These are phyloP conservation scores for Leptodactylus fallax DNA, from an alignment of 2,797 vertebrate species.

Conservation along the genomic window DNA sequence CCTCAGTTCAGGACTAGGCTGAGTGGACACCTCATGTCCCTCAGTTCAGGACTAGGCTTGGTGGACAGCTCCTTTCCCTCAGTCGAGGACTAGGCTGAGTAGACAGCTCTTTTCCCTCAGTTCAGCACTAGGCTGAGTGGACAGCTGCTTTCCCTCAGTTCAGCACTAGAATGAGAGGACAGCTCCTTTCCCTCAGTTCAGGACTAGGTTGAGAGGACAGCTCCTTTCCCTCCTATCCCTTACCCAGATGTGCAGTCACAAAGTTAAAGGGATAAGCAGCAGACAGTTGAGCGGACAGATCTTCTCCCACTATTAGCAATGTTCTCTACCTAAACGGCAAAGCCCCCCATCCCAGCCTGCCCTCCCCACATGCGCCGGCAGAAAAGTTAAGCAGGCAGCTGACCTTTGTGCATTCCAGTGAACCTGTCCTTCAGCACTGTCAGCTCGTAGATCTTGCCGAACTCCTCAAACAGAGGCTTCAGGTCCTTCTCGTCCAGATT, in stretches of 20 bases:
- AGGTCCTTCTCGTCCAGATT: conserved; percentile 99
- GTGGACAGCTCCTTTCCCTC: background rate
- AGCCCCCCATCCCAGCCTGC: background rate
- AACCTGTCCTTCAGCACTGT: conserved; percentile 99
- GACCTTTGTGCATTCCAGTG: conserved; percentile 99
- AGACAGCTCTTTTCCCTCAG: background rate
- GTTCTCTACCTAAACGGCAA: background rate
- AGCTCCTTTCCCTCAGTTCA: conserved; percentile 2
- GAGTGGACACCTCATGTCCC: background rate
- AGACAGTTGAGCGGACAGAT: conserved; percentile 10
- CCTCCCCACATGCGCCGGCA: conserved; percentile 14
- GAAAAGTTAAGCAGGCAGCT: conserved; percentile 76
- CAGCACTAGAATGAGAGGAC: background rate
- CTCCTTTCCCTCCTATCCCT: background rate
- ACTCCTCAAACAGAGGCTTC: conserved; percentile 99
- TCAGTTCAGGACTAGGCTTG: background rate
- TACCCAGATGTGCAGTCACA: conserved; percentile 26
- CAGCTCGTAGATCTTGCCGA: conserved; percentile 99
- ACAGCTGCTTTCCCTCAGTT: background rate
- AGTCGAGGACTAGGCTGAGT: background rate
- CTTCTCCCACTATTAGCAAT: background rate
- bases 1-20: background rate
- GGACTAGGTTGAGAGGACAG: background rate
- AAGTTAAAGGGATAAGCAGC: conserved; percentile 32
- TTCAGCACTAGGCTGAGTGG: background rate